Conservation (phyloP, 2,113 vertebrate species). For the Apodemus speciosus region DNA sequence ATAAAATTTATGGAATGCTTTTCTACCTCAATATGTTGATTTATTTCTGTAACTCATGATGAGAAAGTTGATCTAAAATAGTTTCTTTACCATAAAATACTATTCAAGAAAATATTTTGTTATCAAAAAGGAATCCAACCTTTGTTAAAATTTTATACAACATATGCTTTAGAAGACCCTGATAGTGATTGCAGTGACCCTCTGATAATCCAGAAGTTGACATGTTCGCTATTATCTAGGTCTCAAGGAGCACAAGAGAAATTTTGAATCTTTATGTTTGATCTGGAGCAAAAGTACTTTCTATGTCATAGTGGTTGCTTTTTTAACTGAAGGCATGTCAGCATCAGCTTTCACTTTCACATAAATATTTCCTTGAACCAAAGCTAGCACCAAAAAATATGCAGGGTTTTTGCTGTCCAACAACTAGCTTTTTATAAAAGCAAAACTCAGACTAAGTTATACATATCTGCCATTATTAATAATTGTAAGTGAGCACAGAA, state of each 20-base stretch:
- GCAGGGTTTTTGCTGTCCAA: neutral
- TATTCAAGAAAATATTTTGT: neutral
- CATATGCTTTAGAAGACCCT: neutral
- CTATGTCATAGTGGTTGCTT: neutral
- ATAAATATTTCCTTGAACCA: neutral
- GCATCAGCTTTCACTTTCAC: neutral
- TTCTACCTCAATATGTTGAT: neutral
- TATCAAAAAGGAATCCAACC: neutral
- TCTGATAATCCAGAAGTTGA: neutral
- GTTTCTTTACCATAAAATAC: neutral
- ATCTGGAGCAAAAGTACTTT: neutral
- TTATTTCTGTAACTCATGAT: neutral
- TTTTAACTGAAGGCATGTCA: neutral
- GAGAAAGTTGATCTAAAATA: neutral
- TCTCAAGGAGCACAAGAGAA: neutral
- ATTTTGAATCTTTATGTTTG: neutral
- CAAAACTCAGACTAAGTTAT: conserved; percentile 7
- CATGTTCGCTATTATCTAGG: neutral
- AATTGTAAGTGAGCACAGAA: neutral
- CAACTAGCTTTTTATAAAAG: neutral
- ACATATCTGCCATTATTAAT: neutral
- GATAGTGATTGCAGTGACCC: neutral
- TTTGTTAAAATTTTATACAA: conserved; percentile 6
- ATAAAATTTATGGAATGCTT: neutral
- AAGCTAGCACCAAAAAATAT: neutral